These are phyloP conservation scores for Parazoanthus darwini DNA, from an alignment of 92 coral and sea anemone species.

Conservation along the genomic window DNA sequence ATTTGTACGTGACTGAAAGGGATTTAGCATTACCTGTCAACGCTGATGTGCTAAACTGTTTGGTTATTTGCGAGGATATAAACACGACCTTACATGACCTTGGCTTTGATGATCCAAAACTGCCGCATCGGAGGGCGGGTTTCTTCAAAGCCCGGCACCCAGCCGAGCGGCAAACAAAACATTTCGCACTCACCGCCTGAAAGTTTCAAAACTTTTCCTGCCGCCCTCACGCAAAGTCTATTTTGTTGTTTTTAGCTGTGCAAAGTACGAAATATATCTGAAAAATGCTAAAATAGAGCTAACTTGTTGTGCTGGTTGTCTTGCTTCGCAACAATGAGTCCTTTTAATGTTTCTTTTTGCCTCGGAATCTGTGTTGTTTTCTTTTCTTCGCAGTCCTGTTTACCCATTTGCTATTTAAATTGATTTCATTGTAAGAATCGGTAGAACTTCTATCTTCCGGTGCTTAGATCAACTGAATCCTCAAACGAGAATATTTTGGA, in stretches of 20 bases:
- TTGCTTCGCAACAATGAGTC: not conserved
- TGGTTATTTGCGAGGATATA: not conserved
- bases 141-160: slow-evolving; percentile 45
- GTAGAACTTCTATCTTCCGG: slow-evolving; percentile 1
- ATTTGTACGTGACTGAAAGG: not conserved
- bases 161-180: slow-evolving; percentile 35
- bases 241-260: not conserved
- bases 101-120: slow-evolving; percentile 15
- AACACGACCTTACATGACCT: slow-evolving; percentile 31
- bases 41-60: slow-evolving; percentile 2
- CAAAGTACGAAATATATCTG: not conserved
- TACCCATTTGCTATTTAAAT: not conserved
- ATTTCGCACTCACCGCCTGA: slow-evolving; percentile 27
- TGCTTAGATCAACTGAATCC: not conserved
- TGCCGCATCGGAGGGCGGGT: slow-evolving; percentile 24
- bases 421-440: not conserved
- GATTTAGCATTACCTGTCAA: not conserved
- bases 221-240: slow-evolving; percentile 46
- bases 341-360: not conserved
- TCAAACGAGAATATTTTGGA: not conserved
- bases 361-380: not conserved
- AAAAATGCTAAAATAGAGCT: not conserved
- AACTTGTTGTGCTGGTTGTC: not conserved
- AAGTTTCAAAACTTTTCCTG: slow-evolving; percentile 39
- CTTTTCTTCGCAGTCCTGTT: not conserved